A percentile compares a stretch with the other conserved stretches of the same genome.
These are phyloP conservation scores for Ispidina picta DNA, from an alignment of 2,797 vertebrate genomes.

Conservation along the genomic window DNA sequence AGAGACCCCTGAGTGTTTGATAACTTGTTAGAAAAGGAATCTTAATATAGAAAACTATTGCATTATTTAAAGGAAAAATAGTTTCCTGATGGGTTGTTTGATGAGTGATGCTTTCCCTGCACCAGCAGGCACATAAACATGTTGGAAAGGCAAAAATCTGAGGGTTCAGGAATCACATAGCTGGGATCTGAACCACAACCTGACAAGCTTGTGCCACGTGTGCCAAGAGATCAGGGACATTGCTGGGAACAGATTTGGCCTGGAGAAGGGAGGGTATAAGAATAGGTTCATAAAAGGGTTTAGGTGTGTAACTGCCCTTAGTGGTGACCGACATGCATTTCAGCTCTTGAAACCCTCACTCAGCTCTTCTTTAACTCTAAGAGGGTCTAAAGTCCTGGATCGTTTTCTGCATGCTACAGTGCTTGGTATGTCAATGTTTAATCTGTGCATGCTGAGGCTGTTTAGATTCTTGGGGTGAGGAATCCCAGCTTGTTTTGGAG, in stretches of 20 bases:
- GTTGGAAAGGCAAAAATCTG: background rate
- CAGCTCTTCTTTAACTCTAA: background rate
- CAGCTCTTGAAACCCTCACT: background rate
- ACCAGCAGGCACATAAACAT: background rate
- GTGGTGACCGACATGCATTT: background rate
- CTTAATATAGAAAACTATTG: background rate
- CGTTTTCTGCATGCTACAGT: background rate
- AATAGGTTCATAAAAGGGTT: background rate
- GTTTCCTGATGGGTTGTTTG: background rate
- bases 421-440: conserved; percentile 46
- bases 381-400: conserved; percentile 45
- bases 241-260: background rate
- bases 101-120: background rate
- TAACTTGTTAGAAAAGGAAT: background rate
- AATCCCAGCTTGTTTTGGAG: background rate
- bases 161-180: background rate
- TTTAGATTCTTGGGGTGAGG: background rate
- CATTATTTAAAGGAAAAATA: background rate
- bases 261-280: background rate
- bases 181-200: background rate
- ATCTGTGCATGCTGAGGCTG: background rate
- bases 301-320: background rate
- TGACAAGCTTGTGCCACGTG: background rate
- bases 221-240: background rate
- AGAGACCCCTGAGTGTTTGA: background rate